Percentiles rank a stretch among this genome's conserved stretches.
Conservation (phyloP, 2,113 vertebrate species). For the Atlantisia rogersi region DNA sequence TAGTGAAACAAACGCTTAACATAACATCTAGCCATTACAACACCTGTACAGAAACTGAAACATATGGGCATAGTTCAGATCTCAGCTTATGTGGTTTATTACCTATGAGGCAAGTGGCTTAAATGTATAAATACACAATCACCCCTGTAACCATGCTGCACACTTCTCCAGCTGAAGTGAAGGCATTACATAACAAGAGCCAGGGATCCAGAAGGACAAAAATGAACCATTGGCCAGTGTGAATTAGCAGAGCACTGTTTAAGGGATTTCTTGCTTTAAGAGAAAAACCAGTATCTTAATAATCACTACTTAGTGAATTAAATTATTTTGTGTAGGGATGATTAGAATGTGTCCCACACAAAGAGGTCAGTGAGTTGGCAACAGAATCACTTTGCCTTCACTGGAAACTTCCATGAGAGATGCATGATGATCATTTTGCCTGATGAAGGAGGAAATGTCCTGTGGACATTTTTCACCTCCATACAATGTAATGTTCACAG, state of each 20-base stretch:
- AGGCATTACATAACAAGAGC: not conserved
- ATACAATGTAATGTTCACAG: not conserved
- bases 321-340: not conserved
- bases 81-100: not conserved
- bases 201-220: not conserved
- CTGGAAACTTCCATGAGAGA: not conserved
- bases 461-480: fast-evolving
- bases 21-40: not conserved
- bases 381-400: not conserved
- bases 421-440: not conserved
- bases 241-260: not conserved
- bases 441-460: not conserved
- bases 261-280: not conserved
- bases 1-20: not conserved
- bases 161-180: fast-evolving
- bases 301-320: not conserved
- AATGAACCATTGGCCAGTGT: not conserved
- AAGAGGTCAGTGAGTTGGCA: not conserved
- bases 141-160: fast-evolving
- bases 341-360: not conserved
- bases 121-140: not conserved
- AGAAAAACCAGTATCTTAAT: not conserved
- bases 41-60: not conserved
- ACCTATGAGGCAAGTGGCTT: not conserved
- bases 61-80: not conserved